Evolutionary conservation across 2,888 invertebrate species (phyloP), one percentile per base, ranked within the genome.

Genomic region (Amphipyra tragopoginis): DNA sequence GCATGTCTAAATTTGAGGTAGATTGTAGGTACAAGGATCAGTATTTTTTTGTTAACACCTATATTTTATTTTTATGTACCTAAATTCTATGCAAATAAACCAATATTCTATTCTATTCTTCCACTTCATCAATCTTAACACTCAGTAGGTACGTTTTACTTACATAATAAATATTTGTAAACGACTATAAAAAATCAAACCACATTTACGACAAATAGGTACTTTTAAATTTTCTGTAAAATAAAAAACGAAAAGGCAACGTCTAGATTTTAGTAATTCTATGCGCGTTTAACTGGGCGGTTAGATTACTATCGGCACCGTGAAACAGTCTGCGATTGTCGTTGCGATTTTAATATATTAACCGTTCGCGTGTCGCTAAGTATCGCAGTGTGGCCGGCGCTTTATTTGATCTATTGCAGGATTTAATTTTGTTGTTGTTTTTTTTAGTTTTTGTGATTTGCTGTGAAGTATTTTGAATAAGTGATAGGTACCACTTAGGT

Each of bases 241-340:
- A 21, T 21, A 21, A 21, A 21, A 29, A 29, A 29, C 29, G 5
- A 29, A 29, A 29, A 45, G 9, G 38, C 45, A 38, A 29, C 38
- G 14, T 54, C 54, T 45, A 54, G 45, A 54, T 54, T 45, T n/a
- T 9, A 10, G 26, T 45, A 54, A 54, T 45, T 54, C 29, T 39
- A 54, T 14, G 50, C 44, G 44, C 65, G 62, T 72, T 72, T 67
- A 72, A 67, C 65, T 67, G 72, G 75, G 72, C 75, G 75, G 77
- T 58, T 75, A 75, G 79, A 79, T 79, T 75, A 77, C 70, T 75
- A 79, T 79, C 79, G 39, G 49, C 42, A 63, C 80, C 80, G 72
- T 75, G 79, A 77, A 78, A 78, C 66, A 43, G 75, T 48, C 71
- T 66, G 79, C 76, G 78, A 84, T 86, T 86, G 86, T 86, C 83